A percentile compares a stretch with the other conserved stretches of the same genome.
Conservation (phyloP, 2,888 invertebrate species). For the Clistopyga incitator region DNA sequence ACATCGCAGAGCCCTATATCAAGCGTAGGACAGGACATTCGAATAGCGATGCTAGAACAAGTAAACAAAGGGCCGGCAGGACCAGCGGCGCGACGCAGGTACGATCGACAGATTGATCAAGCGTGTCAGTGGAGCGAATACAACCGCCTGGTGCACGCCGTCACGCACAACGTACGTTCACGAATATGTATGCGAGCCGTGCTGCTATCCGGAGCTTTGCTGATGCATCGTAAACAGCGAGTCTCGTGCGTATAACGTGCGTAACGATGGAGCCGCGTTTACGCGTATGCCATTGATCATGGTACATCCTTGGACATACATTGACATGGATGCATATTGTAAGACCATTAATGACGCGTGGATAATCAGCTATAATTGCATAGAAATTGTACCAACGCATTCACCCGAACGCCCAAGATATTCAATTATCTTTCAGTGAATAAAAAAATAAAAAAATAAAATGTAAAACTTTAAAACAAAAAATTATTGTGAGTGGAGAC, state of each 20-base stretch:
- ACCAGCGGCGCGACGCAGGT: conserved; percentile 62
- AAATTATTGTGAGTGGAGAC: no score
- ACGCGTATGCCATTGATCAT: conserved; percentile 48
- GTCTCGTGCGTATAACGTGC: conserved; percentile 48
- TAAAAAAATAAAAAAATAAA: no score
- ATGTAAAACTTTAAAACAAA: no score
- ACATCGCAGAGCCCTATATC: conserved; percentile 35
- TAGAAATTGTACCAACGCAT: not conserved
- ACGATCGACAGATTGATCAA: conserved; percentile 65
- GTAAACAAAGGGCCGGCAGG: conserved; percentile 59
- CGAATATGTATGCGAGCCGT: conserved; percentile 47
- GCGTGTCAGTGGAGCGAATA: conserved; percentile 60
- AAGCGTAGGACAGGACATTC: conserved; percentile 60
- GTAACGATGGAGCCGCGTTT: conserved; percentile 36
- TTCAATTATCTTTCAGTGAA: not conserved
- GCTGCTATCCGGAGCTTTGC: conserved; percentile 55
- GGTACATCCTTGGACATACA: conserved; percentile 11
- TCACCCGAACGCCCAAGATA: not conserved
- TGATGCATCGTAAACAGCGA: conserved; percentile 61
- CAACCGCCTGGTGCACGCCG: conserved; percentile 59
- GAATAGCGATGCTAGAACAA: conserved; percentile 68
- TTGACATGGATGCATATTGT: conserved; percentile 15
- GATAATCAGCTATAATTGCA: conserved; percentile 22
- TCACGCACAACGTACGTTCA: conserved; percentile 49
- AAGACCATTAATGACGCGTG: conserved; percentile 41